Evolutionary conservation across 1,140 invertebrate species (phyloP), one percentile per base, ranked within the genome.

Genomic region (Penaeus indicus): DNA sequence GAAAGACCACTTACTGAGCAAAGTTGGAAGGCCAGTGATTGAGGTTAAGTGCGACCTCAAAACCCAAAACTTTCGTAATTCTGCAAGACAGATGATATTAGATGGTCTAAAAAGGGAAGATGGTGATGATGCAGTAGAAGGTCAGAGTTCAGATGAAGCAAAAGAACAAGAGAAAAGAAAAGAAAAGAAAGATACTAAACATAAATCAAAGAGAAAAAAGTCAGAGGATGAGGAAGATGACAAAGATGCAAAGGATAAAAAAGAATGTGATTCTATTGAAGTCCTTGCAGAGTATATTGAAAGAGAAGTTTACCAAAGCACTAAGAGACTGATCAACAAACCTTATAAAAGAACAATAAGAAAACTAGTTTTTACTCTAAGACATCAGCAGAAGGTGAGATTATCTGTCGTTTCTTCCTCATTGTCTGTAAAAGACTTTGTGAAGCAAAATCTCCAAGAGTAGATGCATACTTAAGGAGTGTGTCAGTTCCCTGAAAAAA

Each of bases 11-110:
- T 32, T 88, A 38, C 67, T 72, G 4, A 85, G 86, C 62, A 88
- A 84, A 63, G 67, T 75, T n/a, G 88, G 88, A 47, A 80, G 83
- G 47, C 86, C 90, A 21, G 19, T 47, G 21, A 85, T 90, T 38
- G 90, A 90, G 63, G 90, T 88, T n/a, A 79, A 77, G 10, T 88
- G 82, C 77, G 90, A 90, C 60, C 47, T 62, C 19, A 88, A 85
- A 78, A 90, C 90, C 5, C 82, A 90, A 69, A 47, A 61, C 25
- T 79, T 90, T 25, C 60, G 90, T 21, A 63, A 85, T 32, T 79
- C 86, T 18, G 90, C 90, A 32, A 85, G 86, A 69, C 64, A 62
- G 22, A 88, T 90, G 90, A 80, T 90, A 54, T 47, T 82, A 42
- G 90, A 88, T 21, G 78, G 77, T 1, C 61, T 90, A 1, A 84